Evolutionary conservation across 1,140 invertebrate genomes (phyloP).

Genomic region (Lordiphosa clarofinis): DNA sequence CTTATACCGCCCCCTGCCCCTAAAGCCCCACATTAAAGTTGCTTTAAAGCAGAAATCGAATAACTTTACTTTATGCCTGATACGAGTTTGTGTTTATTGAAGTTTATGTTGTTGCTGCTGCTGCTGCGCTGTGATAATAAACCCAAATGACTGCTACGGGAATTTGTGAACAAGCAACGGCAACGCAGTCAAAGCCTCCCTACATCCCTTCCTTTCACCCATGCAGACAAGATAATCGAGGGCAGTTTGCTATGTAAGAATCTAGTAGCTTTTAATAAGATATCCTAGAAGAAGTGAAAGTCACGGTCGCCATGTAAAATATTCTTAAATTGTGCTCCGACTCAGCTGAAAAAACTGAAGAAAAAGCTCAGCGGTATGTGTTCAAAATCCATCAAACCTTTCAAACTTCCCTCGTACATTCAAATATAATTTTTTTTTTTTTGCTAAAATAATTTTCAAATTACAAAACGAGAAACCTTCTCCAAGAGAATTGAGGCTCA

Average conservation of each 20-base stretch:
- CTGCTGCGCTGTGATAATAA: conserved; percentile 63
- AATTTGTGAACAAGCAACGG: conserved; percentile 52
- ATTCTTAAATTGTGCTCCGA: too few relatives aligned
- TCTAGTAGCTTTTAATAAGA: too few relatives aligned
- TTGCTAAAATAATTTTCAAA: conserved; percentile 67
- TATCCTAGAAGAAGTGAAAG: too few relatives aligned
- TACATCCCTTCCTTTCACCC: neutral
- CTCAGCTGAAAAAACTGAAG: too few relatives aligned
- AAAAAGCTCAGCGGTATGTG: too few relatives aligned
- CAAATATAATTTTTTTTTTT: conserved; percentile 3
- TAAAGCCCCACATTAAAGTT: conserved; percentile 42
- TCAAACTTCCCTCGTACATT: too few relatives aligned
- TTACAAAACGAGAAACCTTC: conserved; percentile 56
- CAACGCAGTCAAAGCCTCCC: conserved; percentile 13
- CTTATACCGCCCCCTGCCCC: conserved; percentile 7
- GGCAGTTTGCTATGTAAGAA: too few relatives aligned
- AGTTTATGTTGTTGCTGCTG: conserved; percentile 31
- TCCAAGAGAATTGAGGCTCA: conserved; percentile 42
- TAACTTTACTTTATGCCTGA: conserved; percentile 46
- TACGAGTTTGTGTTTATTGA: conserved; percentile 34
- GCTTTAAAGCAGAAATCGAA: conserved; percentile 68
- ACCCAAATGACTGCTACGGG: conserved; percentile 71
- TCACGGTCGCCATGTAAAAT: too few relatives aligned
- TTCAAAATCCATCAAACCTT: too few relatives aligned
- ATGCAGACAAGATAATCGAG: too few relatives aligned